Conservation (phyloP, 1,140 invertebrate species). For the Drosophila miranda region DNA sequence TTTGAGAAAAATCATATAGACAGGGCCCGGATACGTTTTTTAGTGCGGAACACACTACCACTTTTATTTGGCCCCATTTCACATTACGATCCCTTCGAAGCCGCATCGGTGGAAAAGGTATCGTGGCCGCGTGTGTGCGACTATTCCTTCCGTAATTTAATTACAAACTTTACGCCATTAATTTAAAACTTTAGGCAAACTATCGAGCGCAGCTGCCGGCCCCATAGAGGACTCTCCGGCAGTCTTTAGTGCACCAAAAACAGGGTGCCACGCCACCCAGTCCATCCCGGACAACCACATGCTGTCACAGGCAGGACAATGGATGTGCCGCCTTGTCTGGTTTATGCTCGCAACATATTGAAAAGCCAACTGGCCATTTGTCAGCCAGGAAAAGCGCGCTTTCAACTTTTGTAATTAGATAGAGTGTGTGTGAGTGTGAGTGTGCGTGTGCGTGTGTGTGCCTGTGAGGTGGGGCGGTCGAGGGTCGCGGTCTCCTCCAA, state of each 20-base stretch:
- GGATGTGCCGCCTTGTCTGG: conserved; percentile 42
- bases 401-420: conserved; percentile 76
- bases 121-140: conserved; percentile 9
- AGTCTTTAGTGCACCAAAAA: conserved; percentile 22
- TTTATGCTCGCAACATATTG: conserved; percentile 74
- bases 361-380: conserved; percentile 69
- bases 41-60: too few species aligned
- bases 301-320: conserved; percentile 53
- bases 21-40: not conserved
- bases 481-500: too few species aligned
- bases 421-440: conserved; percentile 29
- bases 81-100: too few species aligned
- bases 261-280: conserved; percentile 2
- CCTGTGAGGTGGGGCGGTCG: not conserved
- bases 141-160: conserved; percentile 72
- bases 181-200: conserved; percentile 75
- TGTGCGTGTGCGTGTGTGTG: not conserved
- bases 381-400: conserved; percentile 41
- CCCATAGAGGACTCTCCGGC: conserved; percentile 9
- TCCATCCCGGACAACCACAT: conserved; percentile 23
- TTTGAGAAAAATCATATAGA: not conserved
- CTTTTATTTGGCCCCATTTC: too few species aligned
- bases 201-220: conserved; percentile 67
- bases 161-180: conserved; percentile 77
- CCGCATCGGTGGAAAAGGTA: not conserved